A percentile compares a stretch with the other conserved stretches of the same genome.
phyloP scores from a whole-genome alignment of 1,140 invertebrate genomes.

The Grapholita molesta region DNA sequence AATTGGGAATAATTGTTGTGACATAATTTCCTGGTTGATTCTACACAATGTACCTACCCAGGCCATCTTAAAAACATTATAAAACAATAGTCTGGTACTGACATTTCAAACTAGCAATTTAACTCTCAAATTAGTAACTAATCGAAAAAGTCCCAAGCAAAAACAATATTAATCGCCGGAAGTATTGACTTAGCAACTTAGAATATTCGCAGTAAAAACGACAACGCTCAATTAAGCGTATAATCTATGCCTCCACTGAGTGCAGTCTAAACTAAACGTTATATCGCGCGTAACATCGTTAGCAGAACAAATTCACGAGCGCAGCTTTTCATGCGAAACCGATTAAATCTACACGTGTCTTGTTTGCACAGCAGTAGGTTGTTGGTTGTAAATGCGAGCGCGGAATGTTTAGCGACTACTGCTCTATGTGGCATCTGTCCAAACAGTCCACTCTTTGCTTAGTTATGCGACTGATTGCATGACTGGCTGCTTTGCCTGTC shows the following conservation, averaged over 20 bases:
- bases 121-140: background rate
- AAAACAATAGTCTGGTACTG: too few species aligned
- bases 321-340: constrained; percentile 42
- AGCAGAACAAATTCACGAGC: constrained; percentile 31
- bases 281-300: constrained; percentile 12
- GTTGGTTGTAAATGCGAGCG: constrained; percentile 43
- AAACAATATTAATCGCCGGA: background rate
- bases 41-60: too few species aligned
- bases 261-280: constrained; percentile 10
- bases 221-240: background rate
- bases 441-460: constrained; percentile 47
- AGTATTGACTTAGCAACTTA: constrained; percentile 10
- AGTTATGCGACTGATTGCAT: constrained; percentile 35
- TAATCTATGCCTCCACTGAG: constrained; percentile 9
- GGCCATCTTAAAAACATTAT: too few species aligned
- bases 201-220: background rate
- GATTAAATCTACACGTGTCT: constrained; percentile 57
- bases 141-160: background rate
- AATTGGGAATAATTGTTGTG: too few species aligned
- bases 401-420: constrained; percentile 49
- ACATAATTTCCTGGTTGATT: too few species aligned
- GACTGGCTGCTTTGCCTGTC: background rate
- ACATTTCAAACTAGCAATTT: background rate
- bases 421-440: constrained; percentile 59
- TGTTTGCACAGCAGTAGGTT: constrained; percentile 45